These are phyloP conservation scores for Ceratoteleas bidentatus DNA, from an alignment of 1,140 invertebrate species.

Conservation along the genomic window DNA sequence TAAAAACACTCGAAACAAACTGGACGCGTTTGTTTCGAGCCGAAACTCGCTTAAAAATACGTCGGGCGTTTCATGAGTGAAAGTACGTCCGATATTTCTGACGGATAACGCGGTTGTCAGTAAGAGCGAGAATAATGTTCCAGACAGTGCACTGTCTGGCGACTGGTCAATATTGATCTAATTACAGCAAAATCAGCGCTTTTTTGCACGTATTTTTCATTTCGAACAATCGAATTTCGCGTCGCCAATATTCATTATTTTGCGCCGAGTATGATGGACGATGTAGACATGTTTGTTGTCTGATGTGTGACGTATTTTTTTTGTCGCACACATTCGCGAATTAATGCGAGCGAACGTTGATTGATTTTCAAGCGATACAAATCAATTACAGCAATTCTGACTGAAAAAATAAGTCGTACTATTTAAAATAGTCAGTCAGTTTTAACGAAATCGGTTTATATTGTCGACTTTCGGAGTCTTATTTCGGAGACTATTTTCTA, in stretches of 20 bases:
- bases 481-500: too few relatives aligned
- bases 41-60: background rate
- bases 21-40: background rate
- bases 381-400: too few relatives aligned
- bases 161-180: constrained; percentile 30
- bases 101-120: constrained; percentile 3
- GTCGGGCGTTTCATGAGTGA: background rate
- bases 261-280: constrained; percentile 26
- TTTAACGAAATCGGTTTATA: too few relatives aligned
- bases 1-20: background rate
- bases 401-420: too few relatives aligned
- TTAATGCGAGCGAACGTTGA: constrained; percentile 13
- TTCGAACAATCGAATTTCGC: constrained; percentile 3
- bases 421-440: too few relatives aligned
- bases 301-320: constrained; percentile 31
- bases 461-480: too few relatives aligned
- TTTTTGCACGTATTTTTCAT: constrained; percentile 10
- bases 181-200: constrained; percentile 10
- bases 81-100: constrained; percentile 10
- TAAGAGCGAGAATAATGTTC: too few relatives aligned
- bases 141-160: background rate
- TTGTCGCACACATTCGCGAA: background rate
- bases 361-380: too few relatives aligned
- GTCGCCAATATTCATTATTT: constrained; percentile 39
- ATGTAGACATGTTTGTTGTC: constrained; percentile 43